Conservation (phyloP, 2,888 invertebrate species). For the Pandemis cinnamomeana region DNA sequence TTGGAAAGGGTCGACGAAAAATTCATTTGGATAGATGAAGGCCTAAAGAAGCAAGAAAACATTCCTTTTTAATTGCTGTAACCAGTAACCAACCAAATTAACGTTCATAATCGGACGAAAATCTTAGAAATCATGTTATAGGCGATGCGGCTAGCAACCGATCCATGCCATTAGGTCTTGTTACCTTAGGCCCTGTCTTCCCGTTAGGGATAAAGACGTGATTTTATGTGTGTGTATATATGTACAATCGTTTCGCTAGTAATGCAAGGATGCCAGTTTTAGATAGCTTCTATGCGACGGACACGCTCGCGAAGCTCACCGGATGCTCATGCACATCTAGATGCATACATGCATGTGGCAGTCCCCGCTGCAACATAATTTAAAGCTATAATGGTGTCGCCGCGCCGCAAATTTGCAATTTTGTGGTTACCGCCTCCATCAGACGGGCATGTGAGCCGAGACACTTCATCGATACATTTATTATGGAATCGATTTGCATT, state of each 20-base stretch:
- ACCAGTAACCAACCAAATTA: background rate
- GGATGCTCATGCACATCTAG: background rate
- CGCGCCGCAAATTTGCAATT: constrained; percentile 39
- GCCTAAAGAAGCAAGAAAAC: background rate
- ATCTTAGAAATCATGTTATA: no score
- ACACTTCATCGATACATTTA: constrained; percentile 35
- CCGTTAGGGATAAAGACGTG: no score
- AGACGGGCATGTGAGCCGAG: constrained; percentile 29
- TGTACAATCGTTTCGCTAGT: background rate
- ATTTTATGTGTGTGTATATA: no score
- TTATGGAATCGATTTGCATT: constrained; percentile 40
- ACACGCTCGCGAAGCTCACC: constrained; percentile 11
- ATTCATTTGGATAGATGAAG: background rate
- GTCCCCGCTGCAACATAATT: constrained; percentile 27
- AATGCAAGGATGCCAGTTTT: background rate
- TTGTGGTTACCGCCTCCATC: constrained; percentile 40
- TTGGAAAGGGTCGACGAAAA: no score
- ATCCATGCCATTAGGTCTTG: no score
- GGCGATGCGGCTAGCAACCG: no score
- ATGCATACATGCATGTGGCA: background rate
- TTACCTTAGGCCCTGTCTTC: no score
- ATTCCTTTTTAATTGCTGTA: background rate
- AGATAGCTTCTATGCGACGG: background rate
- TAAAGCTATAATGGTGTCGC: constrained; percentile 36
- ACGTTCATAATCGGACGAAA: background rate